Evolutionary conservation across 2,797 vertebrate genomes (phyloP), one percentile per base, ranked within the genome.

Genomic region (Melanotaenia nigrans): DNA sequence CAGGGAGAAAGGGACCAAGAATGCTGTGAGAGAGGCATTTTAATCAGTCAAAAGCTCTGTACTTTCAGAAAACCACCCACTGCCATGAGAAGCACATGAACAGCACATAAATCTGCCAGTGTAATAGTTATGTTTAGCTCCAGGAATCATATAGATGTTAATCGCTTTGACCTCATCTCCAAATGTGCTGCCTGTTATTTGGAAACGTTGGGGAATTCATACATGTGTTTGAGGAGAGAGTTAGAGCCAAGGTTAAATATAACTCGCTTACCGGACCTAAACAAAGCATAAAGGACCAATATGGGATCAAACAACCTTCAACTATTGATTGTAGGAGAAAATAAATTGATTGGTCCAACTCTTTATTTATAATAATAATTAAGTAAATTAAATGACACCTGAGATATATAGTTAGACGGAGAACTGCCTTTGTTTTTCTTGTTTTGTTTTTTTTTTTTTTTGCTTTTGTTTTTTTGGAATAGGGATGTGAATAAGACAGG

Each of bases 291-390:
- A 45, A 49, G 40, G 55, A 33, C 78, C 64, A 73, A 61, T 5
- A 71, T 81, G 65, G 78, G 85, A 88, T 86, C 87, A 90, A 85
- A 74, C 69, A 85, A 87, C 86, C 75, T 90, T 86, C 72, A 83
- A 72, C 81, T 82, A 85, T 78, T 65, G 77, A 79, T 71, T 71
- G 42, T 65, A 69, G 66, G 24, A 62, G 71, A 67, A 64, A 64
- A 85, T 68, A 73, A 68, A 84, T 82, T 71, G 73, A 59, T 81
- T 65, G 57, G 22, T 47, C 71, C 71, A 64, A 61, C 75, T 75
- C 73, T 79, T 36, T 32, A 57, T 78, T 73, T 69, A 85, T 79
- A 84, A 63, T 68, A 76, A 73, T 75, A 58, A 61, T 77, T 54
- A 69, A 70, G 42, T 28, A 47, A 32, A 78, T 32, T 28, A 53